Conservation (phyloP, 2,797 vertebrate species). For the Microctenopoma lineatum region DNA sequence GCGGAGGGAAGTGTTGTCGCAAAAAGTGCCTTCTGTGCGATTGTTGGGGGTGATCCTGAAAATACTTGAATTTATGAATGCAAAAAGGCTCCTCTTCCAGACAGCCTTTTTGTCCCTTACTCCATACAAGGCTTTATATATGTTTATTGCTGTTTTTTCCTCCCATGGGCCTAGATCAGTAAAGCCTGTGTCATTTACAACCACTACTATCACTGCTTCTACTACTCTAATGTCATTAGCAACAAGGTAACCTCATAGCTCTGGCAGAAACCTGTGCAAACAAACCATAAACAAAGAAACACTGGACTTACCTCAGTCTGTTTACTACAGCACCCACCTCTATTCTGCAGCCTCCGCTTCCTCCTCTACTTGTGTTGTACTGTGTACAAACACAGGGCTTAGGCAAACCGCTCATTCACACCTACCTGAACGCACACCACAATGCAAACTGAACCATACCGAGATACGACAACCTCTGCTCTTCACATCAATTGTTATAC, state of each 20-base stretch:
- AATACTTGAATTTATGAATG: slow-evolving; percentile 79
- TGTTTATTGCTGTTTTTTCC: slow-evolving; percentile 53
- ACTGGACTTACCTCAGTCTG: slow-evolving; percentile 82
- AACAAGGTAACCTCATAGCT: slow-evolving; percentile 81
- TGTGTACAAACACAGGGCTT: slow-evolving; percentile 47
- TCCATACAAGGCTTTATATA: slow-evolving; percentile 67
- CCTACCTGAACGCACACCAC: slow-evolving; percentile 85
- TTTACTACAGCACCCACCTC: slow-evolving; percentile 62
- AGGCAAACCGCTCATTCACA: slow-evolving; percentile 56
- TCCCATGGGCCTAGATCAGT: slow-evolving; percentile 79
- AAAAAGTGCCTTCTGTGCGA: slow-evolving; percentile 83
- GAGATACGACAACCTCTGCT: slow-evolving; percentile 71
- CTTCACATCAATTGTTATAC: slow-evolving; percentile 44
- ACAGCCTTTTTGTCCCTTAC: slow-evolving; percentile 46
- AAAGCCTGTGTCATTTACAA: slow-evolving; percentile 68
- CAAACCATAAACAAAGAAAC: slow-evolving; percentile 50
- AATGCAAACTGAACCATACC: slow-evolving; percentile 87
- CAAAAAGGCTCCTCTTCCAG: slow-evolving; percentile 34
- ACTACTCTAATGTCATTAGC: slow-evolving; percentile 68
- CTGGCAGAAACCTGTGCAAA: slow-evolving; percentile 74
- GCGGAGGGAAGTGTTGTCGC: slow-evolving; percentile 27
- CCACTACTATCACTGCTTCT: slow-evolving; percentile 63
- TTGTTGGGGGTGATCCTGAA: slow-evolving; percentile 71
- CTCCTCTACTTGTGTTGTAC: slow-evolving; percentile 37
- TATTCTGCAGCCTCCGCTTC: slow-evolving; percentile 59